phyloP scores from a whole-genome alignment of 2,888 invertebrate genomes.

The Poecilus cupreus region DNA sequence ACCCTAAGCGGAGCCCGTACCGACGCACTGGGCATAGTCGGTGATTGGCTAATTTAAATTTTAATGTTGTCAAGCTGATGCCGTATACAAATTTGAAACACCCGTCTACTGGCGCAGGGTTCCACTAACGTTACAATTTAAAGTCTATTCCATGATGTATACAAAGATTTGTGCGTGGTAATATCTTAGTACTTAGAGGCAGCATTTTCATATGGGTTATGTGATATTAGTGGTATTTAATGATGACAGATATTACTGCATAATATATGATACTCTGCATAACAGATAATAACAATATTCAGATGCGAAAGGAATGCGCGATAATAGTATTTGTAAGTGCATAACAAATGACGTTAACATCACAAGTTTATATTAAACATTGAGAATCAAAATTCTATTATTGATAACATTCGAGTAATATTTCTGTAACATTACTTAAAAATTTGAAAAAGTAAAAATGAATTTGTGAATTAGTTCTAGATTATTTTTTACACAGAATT shows the following conservation, averaged over 20 bases:
- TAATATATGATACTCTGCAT: too few species aligned
- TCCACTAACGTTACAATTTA: constrained; percentile 22
- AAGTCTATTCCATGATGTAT: constrained; percentile 14
- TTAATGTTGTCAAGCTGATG: constrained; percentile 43
- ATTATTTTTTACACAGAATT: too few species aligned
- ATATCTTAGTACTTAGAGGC: neutral
- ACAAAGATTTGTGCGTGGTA: constrained; percentile 16
- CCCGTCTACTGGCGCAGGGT: neutral
- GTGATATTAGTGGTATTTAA: neutral
- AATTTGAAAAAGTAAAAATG: too few species aligned
- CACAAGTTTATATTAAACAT: too few species aligned
- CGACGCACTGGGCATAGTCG: constrained; percentile 29
- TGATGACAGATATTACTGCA: neutral
- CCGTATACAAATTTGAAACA: constrained; percentile 20
- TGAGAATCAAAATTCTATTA: too few species aligned
- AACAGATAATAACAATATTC: too few species aligned
- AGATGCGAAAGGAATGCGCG: too few species aligned
- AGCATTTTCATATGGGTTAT: neutral
- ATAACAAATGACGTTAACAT: too few species aligned
- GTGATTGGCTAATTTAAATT: constrained; percentile 48
- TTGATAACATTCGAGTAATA: too few species aligned
- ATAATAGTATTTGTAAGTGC: too few species aligned
- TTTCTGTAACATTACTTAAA: too few species aligned
- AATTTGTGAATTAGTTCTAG: too few species aligned
- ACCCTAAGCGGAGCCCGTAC: neutral